phyloP scores from a whole-genome alignment of 2,888 invertebrate genomes.

The Aromia moschata region DNA sequence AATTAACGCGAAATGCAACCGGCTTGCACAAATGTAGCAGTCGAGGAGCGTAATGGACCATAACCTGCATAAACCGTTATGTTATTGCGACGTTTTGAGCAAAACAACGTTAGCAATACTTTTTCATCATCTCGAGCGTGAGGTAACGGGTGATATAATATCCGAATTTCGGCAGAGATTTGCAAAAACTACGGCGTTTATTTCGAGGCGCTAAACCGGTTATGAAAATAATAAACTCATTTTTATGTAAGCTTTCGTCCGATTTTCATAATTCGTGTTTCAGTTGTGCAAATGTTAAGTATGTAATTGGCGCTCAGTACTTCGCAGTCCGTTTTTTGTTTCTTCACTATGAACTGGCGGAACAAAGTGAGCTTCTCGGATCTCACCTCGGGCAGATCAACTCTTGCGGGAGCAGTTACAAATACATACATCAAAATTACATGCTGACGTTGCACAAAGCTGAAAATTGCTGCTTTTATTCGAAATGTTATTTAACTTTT shows the following conservation, averaged over 20 bases:
- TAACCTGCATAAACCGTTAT: not conserved
- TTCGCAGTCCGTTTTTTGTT: not conserved
- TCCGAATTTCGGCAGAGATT: not conserved
- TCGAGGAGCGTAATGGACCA: not conserved
- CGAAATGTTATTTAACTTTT: too few relatives aligned
- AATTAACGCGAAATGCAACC: not conserved
- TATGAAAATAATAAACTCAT: not conserved
- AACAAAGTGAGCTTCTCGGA: too few relatives aligned
- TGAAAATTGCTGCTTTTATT: too few relatives aligned
- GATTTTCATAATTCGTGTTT: not conserved
- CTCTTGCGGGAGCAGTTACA: too few relatives aligned
- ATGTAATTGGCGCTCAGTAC: too few relatives aligned
- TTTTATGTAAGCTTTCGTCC: not conserved
- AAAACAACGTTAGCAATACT: not conserved
- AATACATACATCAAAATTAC: too few relatives aligned
- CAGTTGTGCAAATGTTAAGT: not conserved
- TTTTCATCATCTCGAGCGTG: not conserved
- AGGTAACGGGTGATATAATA: not conserved
- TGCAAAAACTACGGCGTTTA: not conserved
- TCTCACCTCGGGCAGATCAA: too few relatives aligned
- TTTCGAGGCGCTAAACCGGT: not conserved
- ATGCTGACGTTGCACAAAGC: too few relatives aligned
- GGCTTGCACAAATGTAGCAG: not conserved
- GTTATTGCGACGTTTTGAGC: not conserved
- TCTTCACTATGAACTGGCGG: too few relatives aligned